Base-by-base conservation (phyloP, 1,140 invertebrate species). In the Neuroterus valhalla region DNA sequence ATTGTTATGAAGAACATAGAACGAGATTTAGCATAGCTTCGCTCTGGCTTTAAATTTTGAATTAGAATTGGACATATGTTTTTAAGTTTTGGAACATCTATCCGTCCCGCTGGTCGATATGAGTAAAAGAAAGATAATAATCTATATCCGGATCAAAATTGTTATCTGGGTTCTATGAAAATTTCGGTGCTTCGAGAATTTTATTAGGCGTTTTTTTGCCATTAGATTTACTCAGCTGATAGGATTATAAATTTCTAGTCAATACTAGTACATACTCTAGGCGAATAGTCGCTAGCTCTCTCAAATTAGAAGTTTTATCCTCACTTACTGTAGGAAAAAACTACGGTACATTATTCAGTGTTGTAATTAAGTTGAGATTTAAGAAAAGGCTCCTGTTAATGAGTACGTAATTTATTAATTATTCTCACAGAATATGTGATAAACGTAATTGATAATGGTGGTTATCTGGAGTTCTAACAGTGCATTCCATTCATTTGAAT, bases 241-340 rank as follows among this genome's bases (percentile, higher is more conserved):
- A 62, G 55, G 21, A 62, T 62, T 62, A 62, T 31, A 62, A 62
- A 62, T 38, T 38, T 62, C 55, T 62, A 62, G 55, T 62, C 55
- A 62, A 26, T 62, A 62, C 23, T 19, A 6, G 21, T 55, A 55
- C 21, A 52, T 52, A 52, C 48, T 52, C 48, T 10, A 52, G 23
- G 10, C 23, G 4, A 52, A 52, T 52, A 52, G 48, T 55, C 50
- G 14, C 23, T 55, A 52, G 48, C 12, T 21, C 23, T 23, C 23
- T 55, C 14, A 2, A 55, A 55, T 52, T 52, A 55, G 23, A 55
- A 19, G 17, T 55, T 62, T 31, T 15, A 62, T 62, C 26, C 31
- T 31, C 55, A 62, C 23, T 62, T 26, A 26, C 10, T 38, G 31
- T 10, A 38, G 10, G 31, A 38, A 10, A 8, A 62, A 52, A 62